Base-by-base conservation (phyloP, 2,888 invertebrate genomes). In the Stenolophus ochropezus region DNA sequence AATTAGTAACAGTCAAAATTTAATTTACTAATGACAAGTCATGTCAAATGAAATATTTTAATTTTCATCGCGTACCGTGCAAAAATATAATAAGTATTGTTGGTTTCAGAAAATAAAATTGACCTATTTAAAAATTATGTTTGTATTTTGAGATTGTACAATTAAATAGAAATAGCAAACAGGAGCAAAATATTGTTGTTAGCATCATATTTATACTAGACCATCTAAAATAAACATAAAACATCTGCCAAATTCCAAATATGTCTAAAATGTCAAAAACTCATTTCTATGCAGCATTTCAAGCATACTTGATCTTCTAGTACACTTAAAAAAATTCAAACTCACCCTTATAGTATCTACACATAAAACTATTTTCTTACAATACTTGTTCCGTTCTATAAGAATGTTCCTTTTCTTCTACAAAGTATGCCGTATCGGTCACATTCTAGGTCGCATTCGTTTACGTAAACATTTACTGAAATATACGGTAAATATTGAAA, bases 391-490 rank as follows among this genome's bases (percentile, higher is more conserved):
- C 6, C 1, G 8, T 33, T 58, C 58, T 33, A 27, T 51, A 21
- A 74, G 81, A 81, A 33, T 81, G 81, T 47, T 53, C 73, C 25
- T n/a, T 23, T 21, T 25, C 23, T 3, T 4, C n/a, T n/a, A 6
- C n/a, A 21, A 23, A 5, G 11, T 16, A 25, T 4, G 20, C 0
- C 25, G 5, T 2, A 4, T 21, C 47, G 6, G 14, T 11, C 47
- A 20, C 65, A 65, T 20, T 81, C 81, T 81, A 61, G 75, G 25
- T 4, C 4, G 6, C 2, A 56, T 16, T 21, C 42, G 81, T 81
- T 81, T 81, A 75, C 81, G 81, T 81, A 81, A 81, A 81, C 81
- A 81, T 81, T 81, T 81, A 49, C 81, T 58, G 25, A 81, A 81
- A 81, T 73, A 33, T 74, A 81, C 75, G 25, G 81, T 81, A 81